Conservation (phyloP, 2,888 invertebrate genomes). For the Adelphocoris suturalis region DNA sequence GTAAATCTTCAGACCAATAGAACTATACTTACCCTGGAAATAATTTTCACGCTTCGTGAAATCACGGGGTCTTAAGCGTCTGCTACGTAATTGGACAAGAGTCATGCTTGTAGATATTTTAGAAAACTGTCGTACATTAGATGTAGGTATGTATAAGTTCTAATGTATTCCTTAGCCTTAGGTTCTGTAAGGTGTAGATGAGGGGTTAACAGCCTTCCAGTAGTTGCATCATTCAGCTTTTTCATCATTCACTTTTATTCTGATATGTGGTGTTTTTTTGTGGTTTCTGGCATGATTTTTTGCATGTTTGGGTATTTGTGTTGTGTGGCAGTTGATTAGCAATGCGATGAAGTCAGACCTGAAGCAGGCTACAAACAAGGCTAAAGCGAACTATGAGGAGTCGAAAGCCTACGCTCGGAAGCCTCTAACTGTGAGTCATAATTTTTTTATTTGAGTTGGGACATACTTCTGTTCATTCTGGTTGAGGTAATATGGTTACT, state of each 20-base stretch:
- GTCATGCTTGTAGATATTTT: no score
- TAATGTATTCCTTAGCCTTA: no score
- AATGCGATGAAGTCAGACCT: constrained; percentile 89
- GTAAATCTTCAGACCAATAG: no score
- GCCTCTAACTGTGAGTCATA: constrained; percentile 45
- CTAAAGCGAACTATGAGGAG: constrained; percentile 59
- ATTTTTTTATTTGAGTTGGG: constrained; percentile 2
- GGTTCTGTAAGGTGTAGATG: no score
- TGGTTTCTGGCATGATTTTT: constrained; percentile 51
- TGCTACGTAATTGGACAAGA: no score
- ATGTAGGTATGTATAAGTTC: no score
- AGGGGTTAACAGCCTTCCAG: constrained; percentile 19
- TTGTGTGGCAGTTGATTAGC: constrained; percentile 84
- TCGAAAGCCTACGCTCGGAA: constrained; percentile 60
- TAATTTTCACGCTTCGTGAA: no score
- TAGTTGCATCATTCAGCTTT: constrained; percentile 43
- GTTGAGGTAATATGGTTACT: no score
- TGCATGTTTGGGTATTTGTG: constrained; percentile 71
- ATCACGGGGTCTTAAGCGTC: no score
- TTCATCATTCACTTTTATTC: constrained; percentile 51
- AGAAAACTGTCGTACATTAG: no score
- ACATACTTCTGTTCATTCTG: no score
- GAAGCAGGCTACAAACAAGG: constrained; percentile 80
- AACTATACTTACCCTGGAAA: no score
- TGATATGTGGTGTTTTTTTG: constrained; percentile 67